Percentiles rank a stretch among this genome's conserved stretches.
phyloP scores from a whole-genome alignment of 1,140 invertebrate genomes.

The Mycetomoellerius zeteki region DNA sequence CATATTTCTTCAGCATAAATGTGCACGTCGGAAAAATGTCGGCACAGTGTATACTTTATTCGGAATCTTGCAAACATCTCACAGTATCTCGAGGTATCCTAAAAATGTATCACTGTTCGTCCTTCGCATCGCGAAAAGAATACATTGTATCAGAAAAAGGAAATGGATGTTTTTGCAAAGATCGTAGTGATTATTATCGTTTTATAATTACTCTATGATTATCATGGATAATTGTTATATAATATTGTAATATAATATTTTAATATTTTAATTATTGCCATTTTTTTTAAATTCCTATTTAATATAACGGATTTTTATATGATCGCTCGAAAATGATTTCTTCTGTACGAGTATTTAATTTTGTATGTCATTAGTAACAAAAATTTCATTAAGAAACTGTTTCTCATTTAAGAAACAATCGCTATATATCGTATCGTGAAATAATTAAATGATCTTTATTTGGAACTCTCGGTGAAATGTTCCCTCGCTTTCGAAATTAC shows the following conservation, averaged over 20 bases:
- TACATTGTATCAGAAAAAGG: not conserved
- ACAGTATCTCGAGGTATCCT: conserved; percentile 34
- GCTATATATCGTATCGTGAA: not conserved
- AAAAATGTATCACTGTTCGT: conserved; percentile 24
- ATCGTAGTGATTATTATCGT: not conserved
- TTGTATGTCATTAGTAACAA: not conserved
- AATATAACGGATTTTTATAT: not conserved
- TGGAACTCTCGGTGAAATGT: conserved; percentile 10
- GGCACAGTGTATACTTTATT: conserved; percentile 24
- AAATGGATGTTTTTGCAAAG: not conserved
- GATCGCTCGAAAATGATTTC: not conserved
- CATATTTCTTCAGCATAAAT: conserved; percentile 12
- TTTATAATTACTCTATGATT: not conserved
- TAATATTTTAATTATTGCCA: not conserved
- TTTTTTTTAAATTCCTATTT: not conserved
- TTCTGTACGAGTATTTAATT: not conserved
- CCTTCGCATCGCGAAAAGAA: not conserved
- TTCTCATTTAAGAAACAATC: not conserved
- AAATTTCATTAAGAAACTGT: not conserved
- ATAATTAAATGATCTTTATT: conserved; percentile 21
- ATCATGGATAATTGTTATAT: not conserved
- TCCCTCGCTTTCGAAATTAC: not conserved
- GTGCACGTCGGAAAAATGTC: conserved; percentile 30
- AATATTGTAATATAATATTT: not conserved
- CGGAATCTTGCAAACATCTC: conserved; percentile 38